These are phyloP conservation scores for zebrafish (Danio rerio) DNA, from an alignment of 2,113 vertebrate genomes.

Conservation along the genomic window GRCz12tu NC_133188.1:52655001-52655500, in stretches of 20 bases:
- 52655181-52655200: constrained; percentile 11
- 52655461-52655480: constrained; percentile 15
- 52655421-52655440: constrained; percentile 18
- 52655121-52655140: neutral
- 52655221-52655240: constrained; percentile 9
- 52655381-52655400: neutral
- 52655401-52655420: constrained; percentile 21
- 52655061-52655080: too few relatives aligned
- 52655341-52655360: neutral
- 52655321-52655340: constrained; percentile 29
- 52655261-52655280: constrained; percentile 31
- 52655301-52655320: constrained; percentile 4
- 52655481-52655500: neutral
- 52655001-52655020: too few relatives aligned
- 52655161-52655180: neutral
- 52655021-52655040: too few relatives aligned
- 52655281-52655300: constrained; percentile 3
- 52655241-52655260: neutral
- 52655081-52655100: too few relatives aligned
- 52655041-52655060: too few relatives aligned
- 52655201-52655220: constrained; percentile 17
- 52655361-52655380: constrained; percentile 26
- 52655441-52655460: constrained; percentile 30
- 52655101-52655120: neutral
- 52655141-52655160: neutral